Conservation (phyloP, 2,113 vertebrate species). For the Neomonachus schauinslandi region DNA sequence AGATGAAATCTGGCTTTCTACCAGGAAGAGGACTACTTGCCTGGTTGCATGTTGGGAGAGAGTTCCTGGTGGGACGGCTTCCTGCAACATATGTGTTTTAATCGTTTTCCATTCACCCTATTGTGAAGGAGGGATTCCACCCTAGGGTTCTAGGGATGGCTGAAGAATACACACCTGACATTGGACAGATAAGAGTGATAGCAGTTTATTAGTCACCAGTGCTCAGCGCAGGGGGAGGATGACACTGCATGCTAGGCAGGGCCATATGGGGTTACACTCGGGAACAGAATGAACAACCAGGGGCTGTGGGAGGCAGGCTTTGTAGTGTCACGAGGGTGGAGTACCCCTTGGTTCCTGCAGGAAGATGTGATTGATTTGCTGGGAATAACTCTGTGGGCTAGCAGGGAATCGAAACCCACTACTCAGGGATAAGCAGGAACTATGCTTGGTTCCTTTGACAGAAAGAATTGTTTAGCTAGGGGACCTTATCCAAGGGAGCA, state of each 20-base stretch:
- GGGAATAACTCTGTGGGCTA: neutral
- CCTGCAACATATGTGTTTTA: neutral
- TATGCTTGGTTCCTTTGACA: neutral
- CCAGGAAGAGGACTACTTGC: neutral
- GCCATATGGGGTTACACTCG: neutral
- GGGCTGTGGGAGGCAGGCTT: neutral
- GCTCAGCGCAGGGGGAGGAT: neutral
- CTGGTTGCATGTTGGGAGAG: neutral
- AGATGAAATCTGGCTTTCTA: slow-evolving; percentile 7
- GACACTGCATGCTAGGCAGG: neutral
- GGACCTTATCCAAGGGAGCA: neutral
- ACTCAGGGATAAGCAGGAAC: neutral
- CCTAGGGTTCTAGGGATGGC: neutral
- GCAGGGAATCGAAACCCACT: neutral
- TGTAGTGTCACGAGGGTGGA: neutral
- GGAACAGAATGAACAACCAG: neutral
- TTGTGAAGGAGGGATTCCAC: neutral
- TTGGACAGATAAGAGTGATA: neutral
- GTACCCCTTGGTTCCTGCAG: neutral
- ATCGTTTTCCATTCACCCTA: neutral
- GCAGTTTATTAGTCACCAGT: neutral
- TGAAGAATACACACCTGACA: neutral
- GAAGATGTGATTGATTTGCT: neutral
- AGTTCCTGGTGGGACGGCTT: neutral
- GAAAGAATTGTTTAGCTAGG: neutral